phyloP scores from a whole-genome alignment of 2,888 invertebrate species.

The Temnothorax rugatulus region DNA sequence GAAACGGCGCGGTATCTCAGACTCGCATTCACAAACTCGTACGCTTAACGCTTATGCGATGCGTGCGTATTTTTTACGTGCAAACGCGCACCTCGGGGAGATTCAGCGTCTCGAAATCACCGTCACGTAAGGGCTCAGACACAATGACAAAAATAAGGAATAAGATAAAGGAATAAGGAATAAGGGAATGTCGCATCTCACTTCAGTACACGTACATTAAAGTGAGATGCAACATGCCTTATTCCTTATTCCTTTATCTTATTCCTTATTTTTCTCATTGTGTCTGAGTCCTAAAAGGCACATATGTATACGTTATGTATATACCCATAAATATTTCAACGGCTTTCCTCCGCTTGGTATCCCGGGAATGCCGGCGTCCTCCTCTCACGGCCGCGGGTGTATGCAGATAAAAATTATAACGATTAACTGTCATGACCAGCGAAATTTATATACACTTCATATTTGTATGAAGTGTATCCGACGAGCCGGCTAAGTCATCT shows the following conservation, averaged over 20 bases:
- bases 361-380: constrained; percentile 32
- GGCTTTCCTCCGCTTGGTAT: constrained; percentile 6
- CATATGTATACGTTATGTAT: background rate
- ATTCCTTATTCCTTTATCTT: too few relatives aligned
- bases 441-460: constrained; percentile 38
- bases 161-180: too few relatives aligned
- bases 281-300: too few relatives aligned
- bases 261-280: too few relatives aligned
- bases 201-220: too few relatives aligned
- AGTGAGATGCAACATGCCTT: too few relatives aligned
- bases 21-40: background rate
- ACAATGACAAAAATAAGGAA: too few relatives aligned
- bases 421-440: constrained; percentile 23
- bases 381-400: background rate
- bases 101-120: background rate
- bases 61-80: background rate
- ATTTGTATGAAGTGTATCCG: background rate
- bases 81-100: too few relatives aligned
- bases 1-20: background rate
- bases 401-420: constrained; percentile 45
- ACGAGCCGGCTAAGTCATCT: constrained; percentile 4
- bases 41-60: background rate
- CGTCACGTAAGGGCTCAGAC: too few relatives aligned
- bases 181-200: too few relatives aligned
- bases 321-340: constrained; percentile 37